Evolutionary conservation across 2,113 vertebrate genomes (phyloP).

Genomic region (Callospermophilus lateralis): DNA sequence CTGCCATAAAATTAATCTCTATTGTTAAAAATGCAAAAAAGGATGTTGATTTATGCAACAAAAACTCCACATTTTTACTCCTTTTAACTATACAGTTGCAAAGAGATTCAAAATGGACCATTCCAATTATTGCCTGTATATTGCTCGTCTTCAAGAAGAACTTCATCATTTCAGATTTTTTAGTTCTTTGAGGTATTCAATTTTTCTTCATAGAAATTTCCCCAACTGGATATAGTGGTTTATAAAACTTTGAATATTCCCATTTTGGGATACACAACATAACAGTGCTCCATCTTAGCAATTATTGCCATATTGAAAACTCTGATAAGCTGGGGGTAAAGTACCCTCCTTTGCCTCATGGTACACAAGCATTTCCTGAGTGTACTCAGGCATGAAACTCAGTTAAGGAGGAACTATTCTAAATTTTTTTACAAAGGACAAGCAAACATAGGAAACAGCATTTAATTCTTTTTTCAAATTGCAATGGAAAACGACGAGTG

Average conservation of each 20-base stretch:
- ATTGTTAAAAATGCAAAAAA: neutral
- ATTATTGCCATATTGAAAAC: neutral
- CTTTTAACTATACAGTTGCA: neutral
- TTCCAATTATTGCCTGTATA: neutral
- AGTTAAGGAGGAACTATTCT: neutral
- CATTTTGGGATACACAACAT: neutral
- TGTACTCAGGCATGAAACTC: neutral
- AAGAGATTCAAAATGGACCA: neutral
- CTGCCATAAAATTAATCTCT: neutral
- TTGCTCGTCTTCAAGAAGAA: neutral
- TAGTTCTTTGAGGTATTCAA: neutral
- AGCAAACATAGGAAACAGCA: neutral
- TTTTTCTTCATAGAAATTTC: neutral
- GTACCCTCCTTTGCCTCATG: neutral
- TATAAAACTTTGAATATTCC: neutral
- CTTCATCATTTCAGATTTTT: neutral
- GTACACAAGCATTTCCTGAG: neutral
- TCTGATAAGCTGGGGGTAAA: neutral
- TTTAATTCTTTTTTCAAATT: neutral
- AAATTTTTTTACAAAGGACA: neutral
- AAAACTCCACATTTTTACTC: neutral
- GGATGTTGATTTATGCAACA: neutral
- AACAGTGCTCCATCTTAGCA: neutral
- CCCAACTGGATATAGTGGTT: neutral
- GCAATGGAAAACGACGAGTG: neutral